A percentile compares a stretch with the other conserved stretches of the same genome.
These are phyloP conservation scores for Austrofundulus limnaeus DNA, from an alignment of 2,113 vertebrate genomes.

Conservation along the genomic window DNA sequence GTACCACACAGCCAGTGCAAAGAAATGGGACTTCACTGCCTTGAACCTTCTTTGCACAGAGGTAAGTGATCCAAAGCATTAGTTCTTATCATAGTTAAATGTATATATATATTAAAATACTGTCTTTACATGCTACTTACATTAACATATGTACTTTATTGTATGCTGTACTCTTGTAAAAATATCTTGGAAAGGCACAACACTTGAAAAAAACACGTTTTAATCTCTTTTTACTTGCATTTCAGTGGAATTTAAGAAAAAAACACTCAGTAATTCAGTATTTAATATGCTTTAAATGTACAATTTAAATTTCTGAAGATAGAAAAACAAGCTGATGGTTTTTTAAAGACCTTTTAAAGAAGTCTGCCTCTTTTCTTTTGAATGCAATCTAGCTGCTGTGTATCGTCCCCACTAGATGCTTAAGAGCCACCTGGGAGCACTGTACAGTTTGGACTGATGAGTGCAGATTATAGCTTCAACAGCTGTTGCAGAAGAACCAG, in stretches of 20 bases:
- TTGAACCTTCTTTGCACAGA: conserved; percentile 88
- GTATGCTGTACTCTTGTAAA: too few species aligned
- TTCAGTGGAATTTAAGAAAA: too few species aligned
- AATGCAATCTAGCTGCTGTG: conserved; percentile 57
- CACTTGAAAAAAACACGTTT: too few species aligned
- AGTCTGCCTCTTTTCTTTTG: conserved; percentile 45
- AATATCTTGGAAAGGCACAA: too few species aligned
- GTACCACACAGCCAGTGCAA: conserved; percentile 89
- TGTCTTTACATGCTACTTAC: too few species aligned
- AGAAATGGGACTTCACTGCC: conserved; percentile 97
- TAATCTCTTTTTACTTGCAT: too few species aligned
- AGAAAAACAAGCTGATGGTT: conserved; percentile 15
- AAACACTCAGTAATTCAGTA: background rate
- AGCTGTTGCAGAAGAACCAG: conserved; percentile 67
- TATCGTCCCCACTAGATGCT: conserved; percentile 54
- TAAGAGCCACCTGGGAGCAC: conserved; percentile 51
- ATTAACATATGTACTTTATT: too few species aligned
- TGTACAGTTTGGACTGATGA: conserved; percentile 71
- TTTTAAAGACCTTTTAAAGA: conserved; percentile 10
- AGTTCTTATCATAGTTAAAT: too few species aligned
- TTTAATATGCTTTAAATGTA: too few species aligned
- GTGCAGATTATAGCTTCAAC: conserved; percentile 70
- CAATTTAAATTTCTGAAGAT: conserved; percentile 9
- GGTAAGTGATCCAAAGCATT: conserved; percentile 77
- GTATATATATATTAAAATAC: too few species aligned